Percentiles rank a stretch among this genome's conserved stretches.
Evolutionary conservation across 2,797 vertebrate species (phyloP).

Genomic region (Phoxinus dragarum): DNA sequence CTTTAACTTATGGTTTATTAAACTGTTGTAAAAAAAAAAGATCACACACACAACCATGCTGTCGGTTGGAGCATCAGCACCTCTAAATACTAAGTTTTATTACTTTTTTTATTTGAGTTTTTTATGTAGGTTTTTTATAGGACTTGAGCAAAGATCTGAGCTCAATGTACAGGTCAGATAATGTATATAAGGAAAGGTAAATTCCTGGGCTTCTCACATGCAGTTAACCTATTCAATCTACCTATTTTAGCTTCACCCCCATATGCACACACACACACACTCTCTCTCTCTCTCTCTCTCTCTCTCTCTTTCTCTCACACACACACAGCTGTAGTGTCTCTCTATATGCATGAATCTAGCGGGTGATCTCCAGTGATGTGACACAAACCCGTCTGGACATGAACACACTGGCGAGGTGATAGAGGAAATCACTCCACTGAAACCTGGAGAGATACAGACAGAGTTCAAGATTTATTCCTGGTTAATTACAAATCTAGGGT

Average conservation of each 20-base stretch:
- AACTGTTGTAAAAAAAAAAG: neutral
- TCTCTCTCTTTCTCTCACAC: neutral
- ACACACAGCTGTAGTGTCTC: neutral
- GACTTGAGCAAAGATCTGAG: neutral
- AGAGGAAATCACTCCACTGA: neutral
- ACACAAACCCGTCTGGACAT: constrained; percentile 29
- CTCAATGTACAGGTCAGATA: neutral
- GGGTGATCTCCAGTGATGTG: neutral
- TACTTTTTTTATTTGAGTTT: neutral
- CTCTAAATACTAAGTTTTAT: neutral
- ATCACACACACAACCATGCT: neutral
- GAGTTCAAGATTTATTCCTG: neutral
- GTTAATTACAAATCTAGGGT: neutral
- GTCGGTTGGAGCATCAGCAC: neutral
- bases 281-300: no score
- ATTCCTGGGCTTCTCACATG: neutral
- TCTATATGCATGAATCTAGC: neutral
- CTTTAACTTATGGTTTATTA: neutral
- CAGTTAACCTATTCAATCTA: constrained; percentile 16
- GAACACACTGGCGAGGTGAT: neutral
- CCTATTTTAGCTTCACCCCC: neutral
- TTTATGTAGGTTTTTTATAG: neutral
- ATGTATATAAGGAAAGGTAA: neutral
- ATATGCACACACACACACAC: neutral
- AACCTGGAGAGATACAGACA: neutral